A percentile compares a stretch with the other conserved stretches of the same genome.
Conservation (phyloP, 2,797 vertebrate species). For the Lithobates sylvaticus region DNA sequence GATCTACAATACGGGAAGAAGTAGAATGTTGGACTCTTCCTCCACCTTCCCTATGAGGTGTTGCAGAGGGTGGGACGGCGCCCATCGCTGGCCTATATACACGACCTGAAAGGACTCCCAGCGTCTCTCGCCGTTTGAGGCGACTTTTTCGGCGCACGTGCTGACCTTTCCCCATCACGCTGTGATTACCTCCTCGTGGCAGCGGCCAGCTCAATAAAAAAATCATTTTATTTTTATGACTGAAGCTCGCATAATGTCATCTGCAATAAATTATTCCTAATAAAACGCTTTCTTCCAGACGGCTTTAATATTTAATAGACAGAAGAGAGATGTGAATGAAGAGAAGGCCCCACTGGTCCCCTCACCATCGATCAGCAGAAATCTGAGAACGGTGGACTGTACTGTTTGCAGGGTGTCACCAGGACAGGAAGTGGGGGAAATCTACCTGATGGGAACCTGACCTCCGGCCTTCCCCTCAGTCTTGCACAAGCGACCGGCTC, state of each 20-base stretch:
- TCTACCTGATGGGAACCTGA: no score
- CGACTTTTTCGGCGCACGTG: background rate
- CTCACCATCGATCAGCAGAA: background rate
- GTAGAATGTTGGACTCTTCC: no score
- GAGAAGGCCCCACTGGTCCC: background rate
- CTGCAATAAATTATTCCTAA: slow-evolving; percentile 53
- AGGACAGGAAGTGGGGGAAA: background rate
- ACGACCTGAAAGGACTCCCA: background rate
- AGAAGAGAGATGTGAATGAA: slow-evolving; percentile 34
- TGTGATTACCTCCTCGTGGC: background rate
- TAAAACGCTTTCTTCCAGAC: slow-evolving; percentile 43
- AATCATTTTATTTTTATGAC: slow-evolving; percentile 3
- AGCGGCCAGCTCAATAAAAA: slow-evolving; percentile 34
- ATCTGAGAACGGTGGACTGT: no score
- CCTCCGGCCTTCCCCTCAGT: no score
- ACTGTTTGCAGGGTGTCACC: no score
- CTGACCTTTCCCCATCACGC: background rate
- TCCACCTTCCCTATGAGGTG: no score
- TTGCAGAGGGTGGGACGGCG: no score
- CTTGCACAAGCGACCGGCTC: no score
- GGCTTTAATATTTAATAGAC: slow-evolving; percentile 49
- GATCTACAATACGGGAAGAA: no score
- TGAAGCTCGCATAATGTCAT: slow-evolving; percentile 9
- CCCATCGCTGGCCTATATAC: background rate
- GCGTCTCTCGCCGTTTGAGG: background rate